Percentiles rank a stretch among this genome's conserved stretches.
Evolutionary conservation across 23 tunicate genomes (phyloP).

Genomic region (Ascidia mentula): DNA sequence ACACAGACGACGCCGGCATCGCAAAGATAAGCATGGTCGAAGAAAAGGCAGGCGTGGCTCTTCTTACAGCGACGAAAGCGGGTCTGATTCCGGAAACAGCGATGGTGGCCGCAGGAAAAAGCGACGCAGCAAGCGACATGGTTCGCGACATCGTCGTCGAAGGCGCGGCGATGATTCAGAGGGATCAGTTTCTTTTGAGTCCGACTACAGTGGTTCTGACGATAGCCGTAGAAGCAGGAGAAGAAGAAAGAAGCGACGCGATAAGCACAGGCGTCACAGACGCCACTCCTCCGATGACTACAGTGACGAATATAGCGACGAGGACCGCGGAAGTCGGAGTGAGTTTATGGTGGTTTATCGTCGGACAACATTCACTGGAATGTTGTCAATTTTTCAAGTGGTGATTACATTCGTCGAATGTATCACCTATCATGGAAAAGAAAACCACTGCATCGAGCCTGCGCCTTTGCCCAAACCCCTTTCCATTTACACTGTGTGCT

Average conservation of each 20-base stretch:
- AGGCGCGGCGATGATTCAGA: slow-evolving; percentile 19
- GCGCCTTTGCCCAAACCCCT: slow-evolving; percentile 39
- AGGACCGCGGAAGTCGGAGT: slow-evolving; percentile 54
- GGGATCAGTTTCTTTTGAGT: slow-evolving; percentile 23
- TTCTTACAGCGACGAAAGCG: slow-evolving; percentile 51
- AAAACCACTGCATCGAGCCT: slow-evolving; percentile 12
- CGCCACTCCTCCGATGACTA: slow-evolving; percentile 53
- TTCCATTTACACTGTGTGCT: neutral
- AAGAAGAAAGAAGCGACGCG: slow-evolving; percentile 22
- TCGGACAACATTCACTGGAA: slow-evolving; percentile 1
- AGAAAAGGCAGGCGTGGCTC: slow-evolving; percentile 33
- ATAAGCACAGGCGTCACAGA: slow-evolving; percentile 44
- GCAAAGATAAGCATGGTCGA: neutral
- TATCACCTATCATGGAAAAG: neutral
- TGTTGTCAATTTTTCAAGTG: neutral
- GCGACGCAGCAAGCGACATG: slow-evolving; percentile 14
- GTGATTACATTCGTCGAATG: slow-evolving; percentile 35
- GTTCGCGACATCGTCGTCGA: slow-evolving; percentile 32
- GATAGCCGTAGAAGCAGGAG: slow-evolving; percentile 40
- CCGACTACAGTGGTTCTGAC: slow-evolving; percentile 49
- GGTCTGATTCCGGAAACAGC: slow-evolving; percentile 32
- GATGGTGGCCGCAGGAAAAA: slow-evolving; percentile 22
- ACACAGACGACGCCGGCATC: slow-evolving; percentile 30
- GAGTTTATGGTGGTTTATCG: slow-evolving; percentile 18
- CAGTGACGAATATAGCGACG: slow-evolving; percentile 37